phyloP scores from a whole-genome alignment of 2,113 vertebrate species.

The Platanista minor region DNA sequence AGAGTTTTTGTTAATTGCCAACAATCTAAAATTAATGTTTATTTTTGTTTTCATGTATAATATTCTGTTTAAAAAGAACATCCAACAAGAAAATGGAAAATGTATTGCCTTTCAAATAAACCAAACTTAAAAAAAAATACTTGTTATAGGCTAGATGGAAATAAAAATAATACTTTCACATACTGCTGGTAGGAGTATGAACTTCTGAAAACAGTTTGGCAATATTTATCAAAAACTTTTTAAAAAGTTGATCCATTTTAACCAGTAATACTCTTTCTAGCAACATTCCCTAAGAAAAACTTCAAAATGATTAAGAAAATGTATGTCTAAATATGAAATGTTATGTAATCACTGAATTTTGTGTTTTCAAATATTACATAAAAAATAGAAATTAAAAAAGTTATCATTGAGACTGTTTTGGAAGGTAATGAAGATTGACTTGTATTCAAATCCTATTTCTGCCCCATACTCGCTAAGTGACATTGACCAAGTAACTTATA shows the following conservation, averaged over 20 bases:
- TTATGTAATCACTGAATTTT: background rate
- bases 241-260: background rate
- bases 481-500: background rate
- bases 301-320: background rate
- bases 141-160: background rate
- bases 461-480: background rate
- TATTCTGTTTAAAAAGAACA: background rate
- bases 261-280: background rate
- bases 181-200: background rate
- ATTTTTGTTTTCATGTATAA: background rate
- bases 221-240: background rate
- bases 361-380: background rate
- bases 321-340: background rate
- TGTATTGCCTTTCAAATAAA: background rate
- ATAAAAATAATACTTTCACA: background rate
- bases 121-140: background rate
- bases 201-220: background rate
- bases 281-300: background rate
- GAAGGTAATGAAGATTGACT: background rate
- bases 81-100: background rate
- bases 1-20: background rate
- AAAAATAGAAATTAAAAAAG: background rate
- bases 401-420: background rate
- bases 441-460: background rate
- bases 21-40: background rate